These are phyloP conservation scores for Gavia stellata DNA, from an alignment of 2,113 vertebrate genomes.

Conservation along the genomic window DNA sequence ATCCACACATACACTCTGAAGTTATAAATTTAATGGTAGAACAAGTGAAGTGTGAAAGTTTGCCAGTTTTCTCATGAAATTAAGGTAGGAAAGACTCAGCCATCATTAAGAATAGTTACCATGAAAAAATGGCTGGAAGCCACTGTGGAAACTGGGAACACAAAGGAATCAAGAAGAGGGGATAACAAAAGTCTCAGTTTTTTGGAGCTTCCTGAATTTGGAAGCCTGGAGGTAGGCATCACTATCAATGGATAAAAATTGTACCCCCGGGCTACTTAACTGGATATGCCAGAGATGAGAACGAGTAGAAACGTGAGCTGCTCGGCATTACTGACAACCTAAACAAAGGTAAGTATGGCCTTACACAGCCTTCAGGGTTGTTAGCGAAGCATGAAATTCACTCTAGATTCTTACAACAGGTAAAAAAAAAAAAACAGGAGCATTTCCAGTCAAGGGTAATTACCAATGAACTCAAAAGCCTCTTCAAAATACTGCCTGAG, in stretches of 20 bases:
- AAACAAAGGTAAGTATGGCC: neutral
- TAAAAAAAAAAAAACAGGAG: neutral
- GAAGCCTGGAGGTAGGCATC: neutral
- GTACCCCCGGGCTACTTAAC: neutral
- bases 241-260: neutral
- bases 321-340: neutral
- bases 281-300: neutral
- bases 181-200: neutral
- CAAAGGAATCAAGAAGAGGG: neutral
- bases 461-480: constrained; percentile 99
- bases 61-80: neutral
- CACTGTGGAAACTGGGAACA: neutral
- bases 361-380: neutral
- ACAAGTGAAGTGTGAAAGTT: neutral
- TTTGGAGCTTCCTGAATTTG: neutral
- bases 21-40: neutral
- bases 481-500: constrained; percentile 99
- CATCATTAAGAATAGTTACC: neutral
- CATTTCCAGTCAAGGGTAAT: neutral
- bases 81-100: neutral
- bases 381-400: neutral
- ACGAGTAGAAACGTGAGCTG: neutral
- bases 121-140: neutral
- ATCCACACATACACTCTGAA: neutral
- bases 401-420: neutral